Percentiles rank a stretch among this genome's conserved stretches.
Conservation (phyloP, 2,113 vertebrate species). For the Catagonus wagneri region DNA sequence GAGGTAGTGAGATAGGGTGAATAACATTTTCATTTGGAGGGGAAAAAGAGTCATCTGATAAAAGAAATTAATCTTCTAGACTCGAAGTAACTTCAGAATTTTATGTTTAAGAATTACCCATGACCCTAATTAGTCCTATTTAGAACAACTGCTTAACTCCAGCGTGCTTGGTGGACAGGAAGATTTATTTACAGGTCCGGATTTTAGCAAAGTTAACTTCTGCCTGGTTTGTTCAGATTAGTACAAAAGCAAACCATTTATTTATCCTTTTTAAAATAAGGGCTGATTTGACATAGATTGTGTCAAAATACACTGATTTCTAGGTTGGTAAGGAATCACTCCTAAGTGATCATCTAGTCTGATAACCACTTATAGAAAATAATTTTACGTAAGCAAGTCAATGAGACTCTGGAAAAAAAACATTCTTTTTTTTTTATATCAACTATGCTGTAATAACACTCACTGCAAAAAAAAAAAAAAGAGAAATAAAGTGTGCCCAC, state of each 20-base stretch:
- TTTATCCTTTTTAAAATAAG: conserved; percentile 54
- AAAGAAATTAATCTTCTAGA: conserved; percentile 49
- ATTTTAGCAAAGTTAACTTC: conserved; percentile 68
- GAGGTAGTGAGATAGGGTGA: not conserved
- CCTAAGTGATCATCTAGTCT: conserved; percentile 32
- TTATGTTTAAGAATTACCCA: conserved; percentile 54
- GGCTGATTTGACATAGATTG: conserved; percentile 40
- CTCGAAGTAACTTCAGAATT: conserved; percentile 58
- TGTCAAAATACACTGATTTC: conserved; percentile 31
- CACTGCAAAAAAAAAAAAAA: not conserved
- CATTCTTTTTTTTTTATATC: not conserved
- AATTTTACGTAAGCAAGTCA: conserved; percentile 56
- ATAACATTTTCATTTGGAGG: conserved; percentile 47
- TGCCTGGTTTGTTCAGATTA: conserved; percentile 52
- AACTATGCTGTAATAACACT: not conserved
- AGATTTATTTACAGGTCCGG: conserved; percentile 65
- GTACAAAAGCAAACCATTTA: conserved; percentile 26
- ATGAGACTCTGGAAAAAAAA: conserved; percentile 34
- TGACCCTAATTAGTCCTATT: conserved; percentile 11
- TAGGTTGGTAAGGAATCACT: conserved; percentile 18
- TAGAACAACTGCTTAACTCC: conserved; percentile 48
- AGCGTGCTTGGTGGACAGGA: not conserved
- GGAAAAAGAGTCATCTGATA: conserved; percentile 47
- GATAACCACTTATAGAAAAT: conserved; percentile 50
- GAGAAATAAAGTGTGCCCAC: not conserved